Evolutionary conservation across 2,797 vertebrate species (phyloP).

Genomic region (Lates japonicus): DNA sequence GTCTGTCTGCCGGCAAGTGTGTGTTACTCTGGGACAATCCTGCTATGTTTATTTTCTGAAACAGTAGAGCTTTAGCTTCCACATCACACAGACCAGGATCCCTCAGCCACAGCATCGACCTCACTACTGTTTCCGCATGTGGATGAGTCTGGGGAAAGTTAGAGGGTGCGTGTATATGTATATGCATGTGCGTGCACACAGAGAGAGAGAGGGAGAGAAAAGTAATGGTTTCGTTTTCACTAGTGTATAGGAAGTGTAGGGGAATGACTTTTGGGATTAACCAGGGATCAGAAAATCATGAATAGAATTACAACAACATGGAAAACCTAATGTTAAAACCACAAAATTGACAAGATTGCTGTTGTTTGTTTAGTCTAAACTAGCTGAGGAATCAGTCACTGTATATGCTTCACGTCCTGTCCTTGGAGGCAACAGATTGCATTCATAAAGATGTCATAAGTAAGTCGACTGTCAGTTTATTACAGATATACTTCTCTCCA

Average conservation of each 20-base stretch:
- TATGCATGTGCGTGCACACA: conserved; percentile 19
- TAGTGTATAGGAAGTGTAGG: conserved; percentile 41
- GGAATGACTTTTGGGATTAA: conserved; percentile 67
- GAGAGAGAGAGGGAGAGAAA: conserved; percentile 16
- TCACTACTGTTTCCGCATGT: conserved; percentile 76
- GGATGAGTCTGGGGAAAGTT: conserved; percentile 59
- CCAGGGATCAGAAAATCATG: conserved; percentile 68
- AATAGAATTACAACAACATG: conserved; percentile 77
- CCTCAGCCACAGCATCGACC: conserved; percentile 62
- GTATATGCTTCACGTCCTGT: conserved; percentile 25
- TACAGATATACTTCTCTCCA: background rate
- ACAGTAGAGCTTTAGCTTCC: conserved; percentile 81
- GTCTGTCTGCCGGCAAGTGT: conserved; percentile 80
- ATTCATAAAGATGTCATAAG: conserved; percentile 27
- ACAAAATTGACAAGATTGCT: conserved; percentile 61
- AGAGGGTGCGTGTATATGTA: conserved; percentile 28
- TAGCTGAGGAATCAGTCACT: conserved; percentile 53
- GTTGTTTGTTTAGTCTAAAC: conserved; percentile 77
- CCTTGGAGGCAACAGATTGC: conserved; percentile 23
- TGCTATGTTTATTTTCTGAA: conserved; percentile 85
- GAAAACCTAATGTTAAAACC: conserved; percentile 66
- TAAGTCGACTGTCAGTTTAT: conserved; percentile 11
- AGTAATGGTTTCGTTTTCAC: conserved; percentile 62
- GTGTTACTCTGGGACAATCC: conserved; percentile 81
- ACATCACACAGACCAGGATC: conserved; percentile 80